These are phyloP conservation scores for Xanthorhoe designata DNA, from an alignment of 2,888 invertebrate genomes.

Conservation along the genomic window DNA sequence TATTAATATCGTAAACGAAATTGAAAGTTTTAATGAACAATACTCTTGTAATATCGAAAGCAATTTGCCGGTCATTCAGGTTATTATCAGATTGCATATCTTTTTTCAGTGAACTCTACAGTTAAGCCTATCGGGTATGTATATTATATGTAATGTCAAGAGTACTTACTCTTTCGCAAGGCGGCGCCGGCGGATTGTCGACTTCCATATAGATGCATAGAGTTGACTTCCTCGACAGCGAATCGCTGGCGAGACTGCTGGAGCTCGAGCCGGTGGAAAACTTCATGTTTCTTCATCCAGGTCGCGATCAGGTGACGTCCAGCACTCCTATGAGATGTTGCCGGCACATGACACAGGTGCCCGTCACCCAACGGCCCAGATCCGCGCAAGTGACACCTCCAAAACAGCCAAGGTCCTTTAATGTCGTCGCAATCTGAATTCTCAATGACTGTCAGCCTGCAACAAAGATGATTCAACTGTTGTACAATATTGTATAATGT, in stretches of 20 bases:
- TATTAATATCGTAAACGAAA: conserved; percentile 71
- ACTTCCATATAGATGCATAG: conserved; percentile 88
- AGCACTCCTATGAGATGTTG: conserved; percentile 74
- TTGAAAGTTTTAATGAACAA: conserved; percentile 74
- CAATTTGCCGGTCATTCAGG: conserved; percentile 62
- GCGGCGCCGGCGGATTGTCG: conserved; percentile 72
- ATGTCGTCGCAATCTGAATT: conserved; percentile 52
- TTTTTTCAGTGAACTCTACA: conserved; percentile 51
- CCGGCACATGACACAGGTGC: conserved; percentile 80
- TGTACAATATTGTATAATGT: conserved; percentile 42
- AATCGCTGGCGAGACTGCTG: conserved; percentile 88
- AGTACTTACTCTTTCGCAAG: conserved; percentile 83
- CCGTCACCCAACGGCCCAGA: conserved; percentile 45
- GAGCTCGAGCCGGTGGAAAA: conserved; percentile 88
- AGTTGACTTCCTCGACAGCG: conserved; percentile 87
- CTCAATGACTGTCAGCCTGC: conserved; percentile 68
- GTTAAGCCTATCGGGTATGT: conserved; percentile 44
- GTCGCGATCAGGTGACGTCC: conserved; percentile 73
- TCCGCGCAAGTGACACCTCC: conserved; percentile 47
- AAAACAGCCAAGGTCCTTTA: conserved; percentile 49
- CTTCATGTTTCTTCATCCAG: conserved; percentile 81
- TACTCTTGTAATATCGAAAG: conserved; percentile 71
- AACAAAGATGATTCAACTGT: conserved; percentile 55
- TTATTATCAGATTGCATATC: conserved; percentile 49
- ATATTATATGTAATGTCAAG: conserved; percentile 7